These are phyloP conservation scores for Neodon shergylaensis DNA, from an alignment of 2,113 vertebrate species.

Conservation along the genomic window DNA sequence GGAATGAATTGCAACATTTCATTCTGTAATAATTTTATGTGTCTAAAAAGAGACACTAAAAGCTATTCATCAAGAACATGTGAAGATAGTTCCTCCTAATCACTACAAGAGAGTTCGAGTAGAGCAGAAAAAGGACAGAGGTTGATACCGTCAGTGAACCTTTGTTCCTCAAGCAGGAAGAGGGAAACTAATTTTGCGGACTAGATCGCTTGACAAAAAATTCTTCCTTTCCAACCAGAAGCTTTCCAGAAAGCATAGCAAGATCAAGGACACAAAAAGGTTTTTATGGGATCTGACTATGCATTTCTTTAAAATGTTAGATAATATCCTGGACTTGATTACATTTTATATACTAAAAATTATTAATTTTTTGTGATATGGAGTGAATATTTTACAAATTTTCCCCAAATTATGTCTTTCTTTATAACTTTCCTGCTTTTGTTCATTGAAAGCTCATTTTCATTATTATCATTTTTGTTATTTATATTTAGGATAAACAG, in stretches of 20 bases:
- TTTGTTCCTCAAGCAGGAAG: too few relatives aligned
- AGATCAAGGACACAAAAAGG: not conserved
- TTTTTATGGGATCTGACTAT: not conserved
- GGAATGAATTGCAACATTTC: not conserved
- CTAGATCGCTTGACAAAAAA: too few relatives aligned
- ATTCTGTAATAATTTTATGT: not conserved
- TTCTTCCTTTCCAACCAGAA: too few relatives aligned
- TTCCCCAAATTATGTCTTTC: not conserved
- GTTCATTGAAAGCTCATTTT: not conserved
- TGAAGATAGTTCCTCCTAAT: not conserved
- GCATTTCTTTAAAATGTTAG: not conserved
- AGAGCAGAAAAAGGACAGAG: not conserved
- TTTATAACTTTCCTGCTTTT: not conserved
- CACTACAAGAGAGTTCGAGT: not conserved
- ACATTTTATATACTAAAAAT: not conserved
- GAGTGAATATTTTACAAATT: not conserved
- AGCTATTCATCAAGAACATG: not conserved
- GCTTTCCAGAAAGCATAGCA: not conserved
- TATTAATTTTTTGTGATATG: not conserved
- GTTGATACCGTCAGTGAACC: not conserved
- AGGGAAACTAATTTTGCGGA: not conserved
- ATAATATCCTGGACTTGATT: not conserved
- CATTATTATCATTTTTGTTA: too few relatives aligned
- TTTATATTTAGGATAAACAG: not conserved
- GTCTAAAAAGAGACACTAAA: not conserved